Percentiles rank a stretch among this genome's conserved stretches.
Evolutionary conservation across 2,888 invertebrate genomes (phyloP).

Genomic region (Auanema sp.): DNA sequence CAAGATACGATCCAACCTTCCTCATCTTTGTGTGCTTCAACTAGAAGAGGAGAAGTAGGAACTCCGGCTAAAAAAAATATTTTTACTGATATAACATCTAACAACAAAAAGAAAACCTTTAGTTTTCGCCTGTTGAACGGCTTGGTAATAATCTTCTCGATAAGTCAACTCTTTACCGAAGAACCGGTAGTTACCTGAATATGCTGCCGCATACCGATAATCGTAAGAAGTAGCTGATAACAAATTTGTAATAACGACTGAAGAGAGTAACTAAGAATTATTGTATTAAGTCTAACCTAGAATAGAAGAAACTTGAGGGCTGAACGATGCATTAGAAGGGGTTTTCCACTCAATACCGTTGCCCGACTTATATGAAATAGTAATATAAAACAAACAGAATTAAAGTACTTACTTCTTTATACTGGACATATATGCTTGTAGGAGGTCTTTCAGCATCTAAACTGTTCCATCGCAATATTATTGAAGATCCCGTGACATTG

Average conservation of each 20-base stretch:
- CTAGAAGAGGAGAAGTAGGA: slow-evolving; percentile 54
- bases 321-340: slow-evolving; percentile 54
- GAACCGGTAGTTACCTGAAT: slow-evolving; percentile 39
- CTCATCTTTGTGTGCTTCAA: slow-evolving; percentile 44
- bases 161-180: slow-evolving; percentile 38
- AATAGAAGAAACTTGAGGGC: slow-evolving; percentile 35
- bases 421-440: slow-evolving; percentile 50
- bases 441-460: slow-evolving; percentile 55
- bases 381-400: background rate
- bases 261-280: slow-evolving; percentile 7
- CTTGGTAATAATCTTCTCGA: slow-evolving; percentile 55
- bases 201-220: slow-evolving; percentile 59
- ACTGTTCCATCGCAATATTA: slow-evolving; percentile 57
- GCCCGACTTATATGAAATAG: slow-evolving; percentile 29
- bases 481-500: slow-evolving; percentile 56
- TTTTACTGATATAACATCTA: background rate
- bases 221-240: slow-evolving; percentile 61
- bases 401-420: slow-evolving; percentile 38
- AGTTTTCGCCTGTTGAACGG: slow-evolving; percentile 54
- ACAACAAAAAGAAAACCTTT: slow-evolving; percentile 38
- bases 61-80: slow-evolving; percentile 49
- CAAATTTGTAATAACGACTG: slow-evolving; percentile 22
- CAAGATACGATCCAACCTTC: slow-evolving; percentile 61
- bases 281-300: slow-evolving; percentile 6
- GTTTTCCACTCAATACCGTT: slow-evolving; percentile 52